Evolutionary conservation across 2,888 invertebrate genomes (phyloP).

Genomic region (Archaeoteleia sp.): DNA sequence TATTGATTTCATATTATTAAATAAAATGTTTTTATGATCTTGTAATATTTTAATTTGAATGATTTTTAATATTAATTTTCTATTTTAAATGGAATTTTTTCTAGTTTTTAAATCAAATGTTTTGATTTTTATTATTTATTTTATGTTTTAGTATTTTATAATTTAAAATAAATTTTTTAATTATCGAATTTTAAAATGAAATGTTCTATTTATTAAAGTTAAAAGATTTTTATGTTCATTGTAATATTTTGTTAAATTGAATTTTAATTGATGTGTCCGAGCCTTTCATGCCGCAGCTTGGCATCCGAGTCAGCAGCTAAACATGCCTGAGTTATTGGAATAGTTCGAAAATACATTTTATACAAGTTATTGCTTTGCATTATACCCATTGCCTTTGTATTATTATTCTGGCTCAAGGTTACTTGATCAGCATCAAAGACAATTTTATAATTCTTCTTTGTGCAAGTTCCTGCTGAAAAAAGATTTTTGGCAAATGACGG

Average conservation of each 20-base stretch:
- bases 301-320: neutral
- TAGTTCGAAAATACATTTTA: slow-evolving; percentile 8
- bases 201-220: no score
- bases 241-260: no score
- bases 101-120: no score
- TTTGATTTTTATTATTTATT: no score
- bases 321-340: neutral
- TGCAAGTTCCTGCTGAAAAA: slow-evolving; percentile 51
- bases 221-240: neutral
- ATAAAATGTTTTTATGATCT: no score
- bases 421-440: neutral
- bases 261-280: no score
- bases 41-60: no score
- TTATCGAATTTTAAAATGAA: slow-evolving; percentile 1
- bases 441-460: slow-evolving; percentile 29
- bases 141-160: no score
- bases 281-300: slow-evolving; percentile 10
- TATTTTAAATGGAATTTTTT: no score
- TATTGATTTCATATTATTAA: no score
- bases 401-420: neutral
- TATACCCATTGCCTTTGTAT: slow-evolving; percentile 6
- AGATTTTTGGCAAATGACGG: slow-evolving; percentile 52
- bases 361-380: slow-evolving; percentile 23
- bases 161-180: no score
- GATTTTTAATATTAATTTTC: no score